These are phyloP conservation scores for Enhydra lutris DNA, from an alignment of 2,113 vertebrate genomes.

Conservation along the genomic window DNA sequence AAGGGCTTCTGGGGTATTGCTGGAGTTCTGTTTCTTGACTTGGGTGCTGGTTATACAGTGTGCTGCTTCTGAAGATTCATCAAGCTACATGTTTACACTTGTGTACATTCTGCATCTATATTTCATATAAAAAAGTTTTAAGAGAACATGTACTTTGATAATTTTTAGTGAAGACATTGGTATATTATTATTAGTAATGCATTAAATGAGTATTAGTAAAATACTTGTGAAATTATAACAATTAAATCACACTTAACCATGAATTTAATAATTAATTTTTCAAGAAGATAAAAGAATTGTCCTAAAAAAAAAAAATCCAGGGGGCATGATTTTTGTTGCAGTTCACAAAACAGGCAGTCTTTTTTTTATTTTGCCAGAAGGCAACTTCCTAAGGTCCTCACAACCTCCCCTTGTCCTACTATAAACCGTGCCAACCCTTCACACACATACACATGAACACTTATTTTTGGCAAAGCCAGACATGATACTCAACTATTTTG, in stretches of 20 bases:
- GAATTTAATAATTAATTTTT: neutral
- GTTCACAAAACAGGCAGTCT: neutral
- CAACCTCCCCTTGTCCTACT: no score
- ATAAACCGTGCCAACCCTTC: fast-evolving
- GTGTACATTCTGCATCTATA: neutral
- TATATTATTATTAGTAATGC: neutral
- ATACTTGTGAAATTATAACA: neutral
- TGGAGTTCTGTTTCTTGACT: neutral
- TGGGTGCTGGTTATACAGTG: neutral
- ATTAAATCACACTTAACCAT: neutral
- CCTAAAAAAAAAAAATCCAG: neutral
- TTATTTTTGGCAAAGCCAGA: neutral
- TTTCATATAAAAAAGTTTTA: neutral
- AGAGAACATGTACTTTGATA: neutral
- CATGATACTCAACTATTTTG: neutral
- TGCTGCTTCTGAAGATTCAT: neutral
- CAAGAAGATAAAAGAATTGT: neutral
- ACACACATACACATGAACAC: neutral
- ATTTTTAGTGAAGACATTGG: neutral
- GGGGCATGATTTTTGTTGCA: neutral
- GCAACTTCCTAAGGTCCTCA: neutral
- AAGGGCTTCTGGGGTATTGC: neutral
- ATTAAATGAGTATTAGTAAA: neutral
- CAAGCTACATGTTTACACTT: neutral
- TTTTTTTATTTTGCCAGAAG: neutral